A percentile compares a stretch with the other conserved stretches of the same genome.
These are phyloP conservation scores for Nineta flava DNA, from an alignment of 2,888 invertebrate genomes.

Conservation along the genomic window DNA sequence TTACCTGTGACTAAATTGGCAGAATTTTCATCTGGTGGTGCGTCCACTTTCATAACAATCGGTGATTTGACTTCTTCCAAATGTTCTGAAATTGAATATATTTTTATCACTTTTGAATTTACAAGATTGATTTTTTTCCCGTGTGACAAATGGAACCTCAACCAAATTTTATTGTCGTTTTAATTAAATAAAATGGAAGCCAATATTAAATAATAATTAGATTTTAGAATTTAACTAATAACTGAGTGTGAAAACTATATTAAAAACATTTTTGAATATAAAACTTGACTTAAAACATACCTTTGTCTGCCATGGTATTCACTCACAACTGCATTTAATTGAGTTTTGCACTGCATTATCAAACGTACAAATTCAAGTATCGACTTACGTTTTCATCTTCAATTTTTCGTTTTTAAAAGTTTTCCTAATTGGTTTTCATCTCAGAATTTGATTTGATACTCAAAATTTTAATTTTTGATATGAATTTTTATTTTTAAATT, in stretches of 20 bases:
- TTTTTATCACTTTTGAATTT: background rate
- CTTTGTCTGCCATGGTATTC: background rate
- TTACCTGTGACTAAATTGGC: background rate
- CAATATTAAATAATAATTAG: too few relatives aligned
- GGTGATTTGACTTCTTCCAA: slow-evolving; percentile 17
- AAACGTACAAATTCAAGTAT: background rate
- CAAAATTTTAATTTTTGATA: too few relatives aligned
- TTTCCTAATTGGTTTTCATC: too few relatives aligned
- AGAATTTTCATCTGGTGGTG: slow-evolving; percentile 18
- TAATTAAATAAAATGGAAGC: too few relatives aligned
- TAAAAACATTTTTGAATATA: background rate
- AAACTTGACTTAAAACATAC: background rate
- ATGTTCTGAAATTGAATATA: slow-evolving; percentile 10
- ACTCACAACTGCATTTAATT: background rate
- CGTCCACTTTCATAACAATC: slow-evolving; percentile 25
- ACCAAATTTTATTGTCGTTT: too few relatives aligned
- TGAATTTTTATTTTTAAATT: too few relatives aligned
- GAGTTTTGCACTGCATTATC: background rate
- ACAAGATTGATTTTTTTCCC: background rate
- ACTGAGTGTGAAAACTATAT: too few relatives aligned
- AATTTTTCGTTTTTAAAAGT: too few relatives aligned
- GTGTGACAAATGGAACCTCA: too few relatives aligned
- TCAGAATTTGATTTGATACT: too few relatives aligned
- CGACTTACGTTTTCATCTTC: background rate
- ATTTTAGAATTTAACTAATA: too few relatives aligned